Evolutionary conservation across 2,113 vertebrate species (phyloP).

Genomic region (Cynoglossus semilaevis): DNA sequence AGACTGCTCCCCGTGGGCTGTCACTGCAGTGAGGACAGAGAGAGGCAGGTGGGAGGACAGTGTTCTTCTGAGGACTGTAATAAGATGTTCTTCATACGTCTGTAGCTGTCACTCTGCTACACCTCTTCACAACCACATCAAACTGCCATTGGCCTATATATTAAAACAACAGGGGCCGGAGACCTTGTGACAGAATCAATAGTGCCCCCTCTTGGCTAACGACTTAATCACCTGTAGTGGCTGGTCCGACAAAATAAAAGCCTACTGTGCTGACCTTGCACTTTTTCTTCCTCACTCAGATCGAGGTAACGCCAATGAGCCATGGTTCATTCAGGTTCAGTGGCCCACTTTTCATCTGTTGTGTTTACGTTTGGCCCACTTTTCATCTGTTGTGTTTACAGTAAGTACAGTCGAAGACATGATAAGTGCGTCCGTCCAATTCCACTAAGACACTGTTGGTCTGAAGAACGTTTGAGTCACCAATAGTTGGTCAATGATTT

Average conservation of each 20-base stretch:
- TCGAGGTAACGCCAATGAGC: constrained; percentile 71
- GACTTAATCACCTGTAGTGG: constrained; percentile 64
- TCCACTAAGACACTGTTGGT: constrained; percentile 40
- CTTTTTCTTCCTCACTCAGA: constrained; percentile 57
- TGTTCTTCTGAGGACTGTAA: constrained; percentile 22
- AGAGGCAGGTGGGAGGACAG: constrained; percentile 25
- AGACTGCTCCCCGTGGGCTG: constrained; percentile 34
- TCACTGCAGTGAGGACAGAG: constrained; percentile 34
- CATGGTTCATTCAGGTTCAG: constrained; percentile 2
- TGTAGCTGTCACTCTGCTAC: constrained; percentile 19
- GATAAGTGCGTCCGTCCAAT: constrained; percentile 49
- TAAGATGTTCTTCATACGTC: constrained; percentile 28
- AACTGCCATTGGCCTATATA: constrained; percentile 61
- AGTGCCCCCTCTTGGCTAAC: constrained; percentile 62
- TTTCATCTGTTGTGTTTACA: too few species aligned
- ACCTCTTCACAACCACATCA: constrained; percentile 50
- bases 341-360: constrained; percentile 9
- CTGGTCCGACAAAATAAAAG: constrained; percentile 72
- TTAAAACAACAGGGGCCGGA: constrained; percentile 54
- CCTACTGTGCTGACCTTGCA: constrained; percentile 59
- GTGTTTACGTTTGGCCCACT: too few species aligned
- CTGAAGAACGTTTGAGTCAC: constrained; percentile 48
- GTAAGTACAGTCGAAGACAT: constrained; percentile 18
- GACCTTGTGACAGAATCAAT: constrained; percentile 59
- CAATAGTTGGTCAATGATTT: constrained; percentile 47